A percentile compares a stretch with the other conserved stretches of the same genome.
phyloP scores from a whole-genome alignment of 2,888 invertebrate genomes.

The Ectemnius continuus region DNA sequence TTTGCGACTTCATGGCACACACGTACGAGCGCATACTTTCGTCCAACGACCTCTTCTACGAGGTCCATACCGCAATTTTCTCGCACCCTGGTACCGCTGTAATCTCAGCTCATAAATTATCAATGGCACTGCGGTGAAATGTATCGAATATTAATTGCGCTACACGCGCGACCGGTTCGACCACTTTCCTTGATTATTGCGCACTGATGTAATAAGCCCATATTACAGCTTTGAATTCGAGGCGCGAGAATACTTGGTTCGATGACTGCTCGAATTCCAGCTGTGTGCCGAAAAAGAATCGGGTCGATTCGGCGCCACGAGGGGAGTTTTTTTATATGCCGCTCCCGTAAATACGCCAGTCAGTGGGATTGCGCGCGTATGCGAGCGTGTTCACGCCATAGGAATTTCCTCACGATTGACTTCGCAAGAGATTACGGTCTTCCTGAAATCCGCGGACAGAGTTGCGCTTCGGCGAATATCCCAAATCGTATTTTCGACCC shows the following conservation, averaged over 20 bases:
- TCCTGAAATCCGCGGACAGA: neutral
- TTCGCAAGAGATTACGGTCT: conserved; percentile 32
- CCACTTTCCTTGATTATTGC: neutral
- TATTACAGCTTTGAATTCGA: no score
- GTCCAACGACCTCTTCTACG: neutral
- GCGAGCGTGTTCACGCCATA: neutral
- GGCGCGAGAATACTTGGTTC: no score
- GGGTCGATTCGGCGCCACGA: no score
- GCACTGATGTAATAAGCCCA: no score
- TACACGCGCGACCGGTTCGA: neutral
- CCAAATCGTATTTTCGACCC: conserved; percentile 28
- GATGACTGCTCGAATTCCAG: no score
- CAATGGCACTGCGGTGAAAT: neutral
- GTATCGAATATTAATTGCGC: neutral
- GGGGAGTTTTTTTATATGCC: no score
- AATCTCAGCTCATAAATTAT: conserved; percentile 28
- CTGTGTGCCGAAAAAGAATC: no score
- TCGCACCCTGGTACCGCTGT: conserved; percentile 7
- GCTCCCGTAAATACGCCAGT: no score
- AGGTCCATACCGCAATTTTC: neutral
- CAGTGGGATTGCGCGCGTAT: no score
- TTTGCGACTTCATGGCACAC: conserved; percentile 1
- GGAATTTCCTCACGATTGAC: conserved; percentile 37
- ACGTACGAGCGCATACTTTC: neutral
- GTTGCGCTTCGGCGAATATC: conserved; percentile 27